Base-by-base conservation (phyloP, 2,888 invertebrate genomes). In the Sipunculus nudus region DNA sequence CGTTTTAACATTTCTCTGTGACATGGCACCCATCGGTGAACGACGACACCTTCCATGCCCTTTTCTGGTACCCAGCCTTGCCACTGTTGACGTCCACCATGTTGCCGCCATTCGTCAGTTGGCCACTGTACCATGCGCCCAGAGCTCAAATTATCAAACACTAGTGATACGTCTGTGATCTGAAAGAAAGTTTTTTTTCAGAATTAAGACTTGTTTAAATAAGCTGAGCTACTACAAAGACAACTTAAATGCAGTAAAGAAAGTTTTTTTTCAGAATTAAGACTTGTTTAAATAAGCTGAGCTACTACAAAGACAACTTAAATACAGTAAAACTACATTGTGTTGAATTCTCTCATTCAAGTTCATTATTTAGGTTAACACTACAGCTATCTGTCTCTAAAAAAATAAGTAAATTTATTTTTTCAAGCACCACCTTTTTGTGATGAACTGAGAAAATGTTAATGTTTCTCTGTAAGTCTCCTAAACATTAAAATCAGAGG, bases 101-200 rank as follows among this genome's bases (percentile, higher is more conserved):
- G 88, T 63, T 89, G 89, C 55, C 94, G 85, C 91, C 94, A 93
- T 53, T 89, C 88, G 80, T 96, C 95, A 72, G 91, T 91, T 0
- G 97, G 97, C 97, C 97, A 98, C 71, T 90, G 89, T n/a, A 96
- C 95, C 77, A 96, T 96, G 61, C 94, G 86, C 8, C 94, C 94
- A 69, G 94, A 85, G 83, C 96, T 96, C 59, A 96, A 91, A 65
- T 92, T 93, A 79, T 96, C 94, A 77, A 93, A 96, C 45, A 96
- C 93, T 16, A 25, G 43, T 19, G 49, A 50, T 2, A 73, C 66
- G 65, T 82, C 82, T 39, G 68, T 71, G 19, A 82, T 78, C 82
- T 82, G 68, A 75, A 77, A 62, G 61, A 59, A 31, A 57, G 41
- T 56, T 10, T 13, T 21, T 4, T 3, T 19, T 49, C n/a, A n/a